phyloP scores from a whole-genome alignment of 2,797 vertebrate species.

The Tragopan temminckii region DNA sequence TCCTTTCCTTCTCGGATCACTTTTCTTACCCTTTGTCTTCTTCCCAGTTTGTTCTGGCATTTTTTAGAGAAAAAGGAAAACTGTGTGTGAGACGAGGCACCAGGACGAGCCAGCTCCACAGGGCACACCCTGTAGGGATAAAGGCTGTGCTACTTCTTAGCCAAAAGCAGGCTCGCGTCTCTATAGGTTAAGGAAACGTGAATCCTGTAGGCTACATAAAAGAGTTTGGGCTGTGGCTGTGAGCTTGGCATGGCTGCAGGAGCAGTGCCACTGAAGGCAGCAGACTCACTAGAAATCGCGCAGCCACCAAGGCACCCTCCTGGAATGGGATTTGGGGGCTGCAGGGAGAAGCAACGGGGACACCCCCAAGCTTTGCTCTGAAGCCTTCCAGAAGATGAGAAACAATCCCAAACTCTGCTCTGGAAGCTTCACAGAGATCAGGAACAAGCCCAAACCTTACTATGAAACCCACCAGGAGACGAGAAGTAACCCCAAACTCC shows the following conservation, averaged over 20 bases:
- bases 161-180: neutral
- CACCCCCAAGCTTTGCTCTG: neutral
- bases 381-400: neutral
- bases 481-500: neutral
- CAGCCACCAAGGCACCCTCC: neutral
- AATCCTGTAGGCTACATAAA: neutral
- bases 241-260: accelerated
- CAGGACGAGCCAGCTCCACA: constrained; percentile 4
- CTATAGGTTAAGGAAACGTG: neutral
- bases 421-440: neutral
- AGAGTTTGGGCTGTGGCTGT: neutral
- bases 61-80: constrained; percentile 66
- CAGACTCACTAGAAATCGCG: neutral
- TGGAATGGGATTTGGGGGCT: neutral
- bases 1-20: constrained; percentile 88
- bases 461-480: neutral
- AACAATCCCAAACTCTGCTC: neutral
- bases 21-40: constrained; percentile 89
- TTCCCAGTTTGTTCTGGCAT: constrained; percentile 88
- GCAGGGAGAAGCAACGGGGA: neutral
- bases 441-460: neutral
- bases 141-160: neutral
- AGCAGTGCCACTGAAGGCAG: neutral
- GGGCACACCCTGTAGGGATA: neutral
- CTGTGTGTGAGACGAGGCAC: neutral